phyloP scores from a whole-genome alignment of 2,797 vertebrate genomes.

The Fistularia commersonii region DNA sequence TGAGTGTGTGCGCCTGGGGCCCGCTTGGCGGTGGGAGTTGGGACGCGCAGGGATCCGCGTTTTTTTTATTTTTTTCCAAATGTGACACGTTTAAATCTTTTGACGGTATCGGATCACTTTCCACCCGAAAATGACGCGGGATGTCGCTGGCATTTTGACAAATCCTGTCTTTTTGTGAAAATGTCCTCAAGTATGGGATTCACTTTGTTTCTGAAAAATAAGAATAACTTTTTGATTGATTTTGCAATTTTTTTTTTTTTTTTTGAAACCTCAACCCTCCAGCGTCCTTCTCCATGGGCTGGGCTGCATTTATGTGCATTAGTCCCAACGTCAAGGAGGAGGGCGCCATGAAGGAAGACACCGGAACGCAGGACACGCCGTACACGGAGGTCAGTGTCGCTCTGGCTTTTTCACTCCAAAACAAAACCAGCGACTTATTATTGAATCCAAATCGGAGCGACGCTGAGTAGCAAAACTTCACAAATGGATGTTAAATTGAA shows the following conservation, averaged over 20 bases:
- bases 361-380: slow-evolving; percentile 94
- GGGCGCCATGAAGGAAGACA: slow-evolving; percentile 97
- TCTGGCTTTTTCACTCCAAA: background rate
- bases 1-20: slow-evolving; percentile 84
- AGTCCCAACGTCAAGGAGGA: slow-evolving; percentile 97
- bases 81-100: slow-evolving; percentile 2
- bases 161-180: no score
- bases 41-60: background rate
- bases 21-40: slow-evolving; percentile 34
- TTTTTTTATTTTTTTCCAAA: background rate
- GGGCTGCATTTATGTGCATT: slow-evolving; percentile 94
- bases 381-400: slow-evolving; percentile 86
- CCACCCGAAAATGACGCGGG: no score
- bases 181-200: no score
- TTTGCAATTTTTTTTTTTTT: slow-evolving; percentile 1
- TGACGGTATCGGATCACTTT: no score
- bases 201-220: no score
- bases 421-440: background rate
- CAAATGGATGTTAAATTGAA: no score
- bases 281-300: slow-evolving; percentile 97
- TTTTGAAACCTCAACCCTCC: slow-evolving; percentile 38
- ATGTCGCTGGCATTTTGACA: no score
- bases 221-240: no score
- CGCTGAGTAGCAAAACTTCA: no score
- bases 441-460: no score